These are phyloP conservation scores for Dascillus cervinus DNA, from an alignment of 2,888 invertebrate species.

Conservation along the genomic window DNA sequence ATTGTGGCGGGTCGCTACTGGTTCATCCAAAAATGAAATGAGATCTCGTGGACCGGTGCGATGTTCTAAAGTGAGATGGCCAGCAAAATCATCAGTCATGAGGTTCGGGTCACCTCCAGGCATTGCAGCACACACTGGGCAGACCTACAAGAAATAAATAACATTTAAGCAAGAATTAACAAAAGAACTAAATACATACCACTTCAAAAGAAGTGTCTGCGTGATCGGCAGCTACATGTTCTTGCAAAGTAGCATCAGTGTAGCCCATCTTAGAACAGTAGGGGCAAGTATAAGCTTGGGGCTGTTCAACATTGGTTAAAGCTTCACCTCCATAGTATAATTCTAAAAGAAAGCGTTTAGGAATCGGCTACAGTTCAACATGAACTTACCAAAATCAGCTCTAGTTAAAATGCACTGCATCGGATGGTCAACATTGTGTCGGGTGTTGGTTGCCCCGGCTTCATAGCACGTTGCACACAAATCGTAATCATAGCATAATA, in stretches of 20 bases:
- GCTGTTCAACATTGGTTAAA: constrained; percentile 80
- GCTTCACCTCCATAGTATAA: constrained; percentile 94
- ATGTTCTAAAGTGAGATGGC: constrained; percentile 92
- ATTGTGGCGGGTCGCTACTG: constrained; percentile 57
- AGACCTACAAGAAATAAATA: constrained; percentile 58
- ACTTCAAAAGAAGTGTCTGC: constrained; percentile 87
- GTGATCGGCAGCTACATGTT: constrained; percentile 87
- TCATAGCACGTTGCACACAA: constrained; percentile 95
- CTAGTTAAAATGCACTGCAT: constrained; percentile 98
- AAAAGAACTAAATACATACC: constrained; percentile 43
- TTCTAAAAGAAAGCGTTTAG: constrained; percentile 50
- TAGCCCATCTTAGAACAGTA: constrained; percentile 96
- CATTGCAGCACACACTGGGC: constrained; percentile 94
- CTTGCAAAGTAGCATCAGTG: constrained; percentile 84
- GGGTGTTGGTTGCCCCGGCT: constrained; percentile 80
- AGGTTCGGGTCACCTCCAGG: constrained; percentile 97
- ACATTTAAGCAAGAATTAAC: constrained; percentile 3
- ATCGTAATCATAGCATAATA: constrained; percentile 99
- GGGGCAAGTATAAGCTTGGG: constrained; percentile 95
- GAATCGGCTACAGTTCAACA: constrained; percentile 3
- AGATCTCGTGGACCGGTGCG: constrained; percentile 73
- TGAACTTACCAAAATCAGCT: constrained; percentile 80
- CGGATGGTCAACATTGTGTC: constrained; percentile 94
- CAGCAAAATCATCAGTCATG: constrained; percentile 95
- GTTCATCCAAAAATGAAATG: constrained; percentile 90